Evolutionary conservation across 1,140 invertebrate species (phyloP).

Genomic region (Aphis craccivora): DNA sequence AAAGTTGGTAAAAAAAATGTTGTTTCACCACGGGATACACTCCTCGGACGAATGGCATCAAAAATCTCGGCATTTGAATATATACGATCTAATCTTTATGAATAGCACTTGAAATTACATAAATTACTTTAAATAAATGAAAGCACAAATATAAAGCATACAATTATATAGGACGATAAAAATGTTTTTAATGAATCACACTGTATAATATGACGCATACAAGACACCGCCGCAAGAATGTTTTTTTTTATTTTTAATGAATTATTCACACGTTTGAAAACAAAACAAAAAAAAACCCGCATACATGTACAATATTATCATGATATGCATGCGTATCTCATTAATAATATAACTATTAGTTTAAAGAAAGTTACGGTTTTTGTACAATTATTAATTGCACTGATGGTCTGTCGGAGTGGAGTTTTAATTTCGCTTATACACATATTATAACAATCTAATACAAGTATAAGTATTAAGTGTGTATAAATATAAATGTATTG

Average conservation of each 20-base stretch:
- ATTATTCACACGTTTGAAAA: neutral
- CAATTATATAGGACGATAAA: neutral
- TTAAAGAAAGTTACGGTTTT: slow-evolving; percentile 19
- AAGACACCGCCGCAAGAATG: neutral
- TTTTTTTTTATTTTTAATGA: slow-evolving; percentile 3
- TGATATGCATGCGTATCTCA: neutral
- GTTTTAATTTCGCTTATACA: neutral
- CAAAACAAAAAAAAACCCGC: neutral
- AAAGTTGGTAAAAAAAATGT: neutral
- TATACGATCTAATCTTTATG: neutral
- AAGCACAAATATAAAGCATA: neutral
- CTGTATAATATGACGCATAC: neutral
- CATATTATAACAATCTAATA: neutral
- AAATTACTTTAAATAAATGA: neutral
- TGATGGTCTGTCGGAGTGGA: neutral
- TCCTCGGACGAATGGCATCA: neutral
- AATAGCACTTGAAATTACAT: neutral
- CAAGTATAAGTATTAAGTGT: neutral
- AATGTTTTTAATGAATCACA: neutral
- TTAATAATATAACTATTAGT: slow-evolving; percentile 12
- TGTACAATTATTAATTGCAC: neutral
- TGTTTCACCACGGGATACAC: neutral
- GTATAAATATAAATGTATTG: neutral
- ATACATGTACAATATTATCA: neutral
- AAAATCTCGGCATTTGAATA: neutral